phyloP scores from a whole-genome alignment of 2,113 vertebrate species.

The Cyanistes caeruleus region DNA sequence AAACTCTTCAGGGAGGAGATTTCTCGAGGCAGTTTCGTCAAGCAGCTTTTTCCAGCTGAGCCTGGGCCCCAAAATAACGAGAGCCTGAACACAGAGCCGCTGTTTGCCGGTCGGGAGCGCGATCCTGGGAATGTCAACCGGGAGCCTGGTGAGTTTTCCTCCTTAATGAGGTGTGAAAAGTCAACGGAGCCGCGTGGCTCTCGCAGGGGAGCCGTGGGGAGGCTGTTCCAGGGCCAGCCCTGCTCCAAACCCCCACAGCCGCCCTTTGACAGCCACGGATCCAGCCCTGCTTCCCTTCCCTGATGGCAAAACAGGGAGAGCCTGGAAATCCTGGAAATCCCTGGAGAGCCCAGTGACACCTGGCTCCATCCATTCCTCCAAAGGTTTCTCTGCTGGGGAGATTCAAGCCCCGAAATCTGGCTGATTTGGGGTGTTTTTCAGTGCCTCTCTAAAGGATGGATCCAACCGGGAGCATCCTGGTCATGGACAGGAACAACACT shows the following conservation, averaged over 20 bases:
- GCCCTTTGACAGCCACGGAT: background rate
- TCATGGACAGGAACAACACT: too few species aligned
- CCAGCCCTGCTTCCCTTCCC: background rate
- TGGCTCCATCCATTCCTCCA: background rate
- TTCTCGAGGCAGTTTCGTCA: background rate
- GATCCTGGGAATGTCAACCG: background rate
- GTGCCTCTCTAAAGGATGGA: background rate
- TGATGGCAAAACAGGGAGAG: background rate
- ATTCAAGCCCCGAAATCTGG: background rate
- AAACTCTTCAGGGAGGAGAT: conserved; percentile 30
- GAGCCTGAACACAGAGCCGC: background rate
- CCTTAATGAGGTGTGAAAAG: conserved; percentile 64
- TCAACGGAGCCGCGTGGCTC: conserved; percentile 3
- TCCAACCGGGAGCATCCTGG: background rate
- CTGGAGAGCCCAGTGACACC: fast-evolving
- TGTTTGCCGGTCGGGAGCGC: background rate
- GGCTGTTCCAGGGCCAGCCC: background rate
- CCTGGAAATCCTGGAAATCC: background rate
- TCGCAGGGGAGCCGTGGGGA: background rate
- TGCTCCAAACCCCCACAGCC: background rate
- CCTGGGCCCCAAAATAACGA: background rate
- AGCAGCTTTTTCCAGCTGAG: conserved; percentile 29
- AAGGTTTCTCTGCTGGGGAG: background rate
- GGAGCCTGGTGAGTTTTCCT: conserved; percentile 16
- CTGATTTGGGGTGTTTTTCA: background rate